Base-by-base conservation (phyloP, 2,888 invertebrate species). In the Heliconius cydno region DNA sequence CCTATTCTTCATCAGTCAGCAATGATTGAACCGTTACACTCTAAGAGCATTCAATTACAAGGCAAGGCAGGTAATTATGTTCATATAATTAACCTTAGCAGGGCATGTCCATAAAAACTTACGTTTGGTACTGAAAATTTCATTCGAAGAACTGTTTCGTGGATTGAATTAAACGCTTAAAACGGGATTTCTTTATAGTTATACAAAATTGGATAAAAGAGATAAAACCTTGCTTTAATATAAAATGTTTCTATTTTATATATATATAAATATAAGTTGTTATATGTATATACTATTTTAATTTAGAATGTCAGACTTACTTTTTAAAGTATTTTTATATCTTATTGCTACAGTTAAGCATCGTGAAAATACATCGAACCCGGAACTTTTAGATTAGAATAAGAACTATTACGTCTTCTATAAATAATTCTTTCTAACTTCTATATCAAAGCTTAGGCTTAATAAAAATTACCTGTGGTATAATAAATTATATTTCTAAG, bases 1-100 rank as follows among this genome's bases (percentile, higher is more conserved):
- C 71, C 74, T 68, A 67, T 68, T 63, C 78, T 46, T 30, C 41
- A 28, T 68, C 34, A 57, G 41, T 60, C 60, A 60, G 15, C 60
- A 34, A 25, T 73, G 7, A 60, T 73, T 60, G 57, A 46, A 57
- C 34, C 25, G 34, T 66, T 78, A 46, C 34, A 66, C 66, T 66
- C 34, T 60, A 60, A 65, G 15, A 28, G 28, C 6, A 7, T 28
- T 28, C 60, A 60, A n/a, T 12, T 60, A 60, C n/a, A 60, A 60
- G n/a, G 60, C n/a, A 12, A 30, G 30, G 30, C 30, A 30, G 30
- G 30, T 30, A 30, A 60, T 60, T 9, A 60, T 60, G 7, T 52
- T 52, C 19, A 3, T 6, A 68, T 38, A 38, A 38, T 68, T 38
- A 38, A 25, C 68, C 25, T 41, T 70, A 25, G 7, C 68, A n/a